Percentiles rank a stretch among this genome's conserved stretches.
Evolutionary conservation across 2,888 invertebrate genomes (phyloP).

Genomic region (Agapostemon virescens): DNA sequence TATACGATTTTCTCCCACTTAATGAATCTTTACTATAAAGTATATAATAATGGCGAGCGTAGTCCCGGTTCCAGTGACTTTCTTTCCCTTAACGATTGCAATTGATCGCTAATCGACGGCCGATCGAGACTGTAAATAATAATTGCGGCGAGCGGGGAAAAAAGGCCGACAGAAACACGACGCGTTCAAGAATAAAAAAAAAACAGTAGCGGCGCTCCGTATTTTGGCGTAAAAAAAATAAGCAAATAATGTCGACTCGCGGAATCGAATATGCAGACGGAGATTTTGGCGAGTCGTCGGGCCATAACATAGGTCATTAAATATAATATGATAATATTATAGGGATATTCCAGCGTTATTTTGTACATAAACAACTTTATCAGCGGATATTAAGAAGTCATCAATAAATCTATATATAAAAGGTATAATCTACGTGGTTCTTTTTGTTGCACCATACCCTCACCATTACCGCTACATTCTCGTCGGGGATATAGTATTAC

Average conservation of each 20-base stretch:
- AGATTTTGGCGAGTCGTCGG: constrained; percentile 59
- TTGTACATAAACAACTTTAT: constrained; percentile 79
- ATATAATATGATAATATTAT: constrained; percentile 73
- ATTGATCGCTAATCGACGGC: constrained; percentile 1
- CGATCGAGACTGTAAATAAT: constrained; percentile 62
- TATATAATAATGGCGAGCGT: constrained; percentile 53
- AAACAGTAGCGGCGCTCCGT: constrained; percentile 55
- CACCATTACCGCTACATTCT: background rate
- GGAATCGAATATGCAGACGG: constrained; percentile 42
- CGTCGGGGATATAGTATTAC: background rate
- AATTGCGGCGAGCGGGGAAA: constrained; percentile 36
- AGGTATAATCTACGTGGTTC: constrained; percentile 28
- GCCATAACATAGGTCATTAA: constrained; percentile 72
- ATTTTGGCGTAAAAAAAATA: constrained; percentile 60
- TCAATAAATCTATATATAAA: constrained; percentile 78
- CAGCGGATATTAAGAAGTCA: constrained; percentile 77
- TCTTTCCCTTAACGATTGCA: constrained; percentile 30
- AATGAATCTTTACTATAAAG: constrained; percentile 60
- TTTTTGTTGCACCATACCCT: background rate
- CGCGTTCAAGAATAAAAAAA: constrained; percentile 43
- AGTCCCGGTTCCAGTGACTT: constrained; percentile 40
- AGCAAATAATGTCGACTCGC: constrained; percentile 56
- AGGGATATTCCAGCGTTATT: constrained; percentile 78
- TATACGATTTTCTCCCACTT: constrained; percentile 67
- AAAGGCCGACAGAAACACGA: constrained; percentile 43